These are phyloP conservation scores for Gari tellinella DNA, from an alignment of 2,888 invertebrate species.

Conservation along the genomic window DNA sequence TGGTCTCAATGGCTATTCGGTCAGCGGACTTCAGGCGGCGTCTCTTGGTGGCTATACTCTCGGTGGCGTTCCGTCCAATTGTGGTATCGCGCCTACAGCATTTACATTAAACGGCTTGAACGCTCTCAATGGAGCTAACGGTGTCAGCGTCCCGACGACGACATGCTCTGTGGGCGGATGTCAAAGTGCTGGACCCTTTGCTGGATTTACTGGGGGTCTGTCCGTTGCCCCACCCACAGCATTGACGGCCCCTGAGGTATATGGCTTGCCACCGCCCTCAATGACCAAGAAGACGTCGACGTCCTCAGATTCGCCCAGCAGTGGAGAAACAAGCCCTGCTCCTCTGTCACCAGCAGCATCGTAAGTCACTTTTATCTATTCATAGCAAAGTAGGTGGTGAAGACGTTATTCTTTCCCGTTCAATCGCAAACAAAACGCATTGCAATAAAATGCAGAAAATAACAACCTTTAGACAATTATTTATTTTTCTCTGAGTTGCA, in stretches of 20 bases:
- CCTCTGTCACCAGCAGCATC: constrained; percentile 56
- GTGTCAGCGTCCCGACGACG: constrained; percentile 34
- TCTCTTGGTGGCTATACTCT: constrained; percentile 28
- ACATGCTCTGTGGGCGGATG: constrained; percentile 26
- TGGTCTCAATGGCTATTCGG: constrained; percentile 35
- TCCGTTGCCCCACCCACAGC: constrained; percentile 44
- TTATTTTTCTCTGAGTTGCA: too few relatives aligned
- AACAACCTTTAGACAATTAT: too few relatives aligned
- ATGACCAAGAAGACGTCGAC: constrained; percentile 36
- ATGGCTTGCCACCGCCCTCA: constrained; percentile 37
- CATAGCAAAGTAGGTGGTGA: too few relatives aligned
- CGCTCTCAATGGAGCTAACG: constrained; percentile 20
- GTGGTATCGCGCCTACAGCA: constrained; percentile 31
- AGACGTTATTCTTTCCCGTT: too few relatives aligned
- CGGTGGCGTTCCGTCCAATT: constrained; percentile 33
- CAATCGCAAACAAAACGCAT: too few relatives aligned
- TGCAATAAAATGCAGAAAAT: too few relatives aligned
- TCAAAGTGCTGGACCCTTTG: constrained; percentile 7
- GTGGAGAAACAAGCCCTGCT: constrained; percentile 53
- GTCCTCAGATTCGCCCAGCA: constrained; percentile 45
- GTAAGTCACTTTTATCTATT: constrained; percentile 49
- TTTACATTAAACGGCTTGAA: constrained; percentile 13
- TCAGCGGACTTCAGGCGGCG: constrained; percentile 37
- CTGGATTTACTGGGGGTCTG: constrained; percentile 40
- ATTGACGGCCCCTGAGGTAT: constrained; percentile 49